These are phyloP conservation scores for Sciurus carolinensis DNA, from an alignment of 2,797 vertebrate genomes.

Conservation along the genomic window DNA sequence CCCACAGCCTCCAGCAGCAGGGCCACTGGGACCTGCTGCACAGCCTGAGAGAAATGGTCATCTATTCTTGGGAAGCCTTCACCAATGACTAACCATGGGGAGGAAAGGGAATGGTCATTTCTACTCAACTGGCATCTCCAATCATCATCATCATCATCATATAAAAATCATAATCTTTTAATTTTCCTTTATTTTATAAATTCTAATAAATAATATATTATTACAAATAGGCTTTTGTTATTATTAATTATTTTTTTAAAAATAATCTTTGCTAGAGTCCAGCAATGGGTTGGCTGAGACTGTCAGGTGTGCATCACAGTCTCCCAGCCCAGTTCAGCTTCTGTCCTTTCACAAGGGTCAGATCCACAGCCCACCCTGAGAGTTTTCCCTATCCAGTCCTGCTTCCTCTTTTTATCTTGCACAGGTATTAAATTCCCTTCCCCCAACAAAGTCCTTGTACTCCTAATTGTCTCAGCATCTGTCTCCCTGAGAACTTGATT, in stretches of 20 bases:
- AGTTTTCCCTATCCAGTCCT: neutral
- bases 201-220: too few relatives aligned
- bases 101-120: neutral
- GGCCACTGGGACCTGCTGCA: neutral
- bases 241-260: too few relatives aligned
- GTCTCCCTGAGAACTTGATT: conserved; percentile 25
- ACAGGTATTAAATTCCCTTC: neutral
- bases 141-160: too few relatives aligned
- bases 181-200: too few relatives aligned
- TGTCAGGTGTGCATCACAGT: neutral
- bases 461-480: conserved; percentile 9
- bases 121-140: neutral
- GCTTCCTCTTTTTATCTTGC: neutral
- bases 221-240: too few relatives aligned
- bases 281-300: neutral
- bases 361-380: neutral
- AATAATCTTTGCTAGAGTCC: neutral
- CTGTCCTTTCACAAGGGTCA: neutral
- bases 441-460: neutral
- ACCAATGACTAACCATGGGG: neutral
- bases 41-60: neutral
- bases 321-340: neutral
- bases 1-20: neutral
- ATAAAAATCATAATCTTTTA: too few relatives aligned
- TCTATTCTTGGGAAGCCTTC: neutral